Base-by-base conservation (phyloP, 2,888 invertebrate genomes). In the Lithophane semibrunnea region DNA sequence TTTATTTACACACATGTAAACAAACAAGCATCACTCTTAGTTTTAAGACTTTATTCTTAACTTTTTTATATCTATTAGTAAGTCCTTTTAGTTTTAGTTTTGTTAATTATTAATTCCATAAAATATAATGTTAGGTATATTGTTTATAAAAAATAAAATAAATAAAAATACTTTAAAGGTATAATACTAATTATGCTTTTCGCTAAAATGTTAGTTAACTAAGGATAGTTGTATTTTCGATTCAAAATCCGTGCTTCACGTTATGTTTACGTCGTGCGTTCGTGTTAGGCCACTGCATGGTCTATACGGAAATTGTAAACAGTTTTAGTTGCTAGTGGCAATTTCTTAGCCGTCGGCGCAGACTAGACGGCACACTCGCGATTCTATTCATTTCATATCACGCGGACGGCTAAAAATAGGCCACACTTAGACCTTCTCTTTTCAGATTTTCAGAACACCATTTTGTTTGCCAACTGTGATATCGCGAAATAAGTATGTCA, bases 401-500 rank as follows among this genome's bases (percentile, higher is more conserved):
- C 85, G 85, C 79, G 81, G 83, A 79, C 65, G 13, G 65, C 90
- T 91, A 90, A 90, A 92, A 91, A 92, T 91, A 92, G 91, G 86
- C 83, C 83, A 83, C 79, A 87, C 86, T 88, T 88, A 87, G 85
- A 85, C 84, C 86, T 84, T 77, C 82, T 68, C 77, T 84, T 79
- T 79, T 81, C 70, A 86, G 18, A 73, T 73, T 74, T 80, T 76
- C 58, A 47, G 64, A 72, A 81, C 77, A 71, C 49, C 29, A 74
- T 80, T 80, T 86, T 83, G 70, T 68, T 61, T 78, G 66, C 54
- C 56, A 63, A 81, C 66, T 54, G 21, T 71, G 42, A 79, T 69
- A 79, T 66, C 37, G 44, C 56, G 47, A 16, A 73, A 66, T 61
- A 56, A n/a, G 58, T 56, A 80, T 63, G 66, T 44, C 61, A 16